Conservation (phyloP, 2,797 vertebrate genomes). For the Alfaro cultratus region DNA sequence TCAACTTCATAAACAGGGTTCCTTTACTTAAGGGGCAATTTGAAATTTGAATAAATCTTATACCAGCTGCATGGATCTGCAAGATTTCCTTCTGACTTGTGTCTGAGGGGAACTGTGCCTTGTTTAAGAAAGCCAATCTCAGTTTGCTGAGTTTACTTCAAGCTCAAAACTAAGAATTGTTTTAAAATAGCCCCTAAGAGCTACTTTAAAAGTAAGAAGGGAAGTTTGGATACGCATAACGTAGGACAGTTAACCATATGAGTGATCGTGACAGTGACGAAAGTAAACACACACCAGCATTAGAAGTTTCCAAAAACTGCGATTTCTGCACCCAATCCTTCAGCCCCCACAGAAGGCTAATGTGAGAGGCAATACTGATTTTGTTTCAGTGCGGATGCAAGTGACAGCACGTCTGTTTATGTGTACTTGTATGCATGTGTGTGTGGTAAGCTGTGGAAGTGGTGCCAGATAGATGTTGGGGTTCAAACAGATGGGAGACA, state of each 20-base stretch:
- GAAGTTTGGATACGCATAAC: conserved; percentile 56
- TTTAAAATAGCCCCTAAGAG: conserved; percentile 53
- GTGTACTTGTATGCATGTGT: conserved; percentile 26
- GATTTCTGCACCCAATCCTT: conserved; percentile 61
- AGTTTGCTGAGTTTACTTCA: conserved; percentile 43
- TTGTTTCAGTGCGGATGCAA: conserved; percentile 35
- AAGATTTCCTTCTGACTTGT: conserved; percentile 43
- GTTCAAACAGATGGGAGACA: conserved; percentile 74
- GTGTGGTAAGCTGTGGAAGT: conserved; percentile 45
- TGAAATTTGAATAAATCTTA: conserved; percentile 14
- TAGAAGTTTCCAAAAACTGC: conserved; percentile 63
- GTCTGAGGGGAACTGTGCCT: conserved; percentile 31
- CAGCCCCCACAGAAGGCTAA: conserved; percentile 58
- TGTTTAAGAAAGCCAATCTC: conserved; percentile 53
- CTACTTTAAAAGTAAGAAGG: conserved; percentile 46
- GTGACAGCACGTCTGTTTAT: conserved; percentile 15
- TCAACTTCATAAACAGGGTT: background rate
- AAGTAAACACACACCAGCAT: conserved; percentile 70
- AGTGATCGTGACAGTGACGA: conserved; percentile 53
- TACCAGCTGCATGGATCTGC: conserved; percentile 28
- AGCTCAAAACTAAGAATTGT: conserved; percentile 42
- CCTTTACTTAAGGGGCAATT: background rate
- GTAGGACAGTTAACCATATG: conserved; percentile 33
- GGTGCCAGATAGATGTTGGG: conserved; percentile 69
- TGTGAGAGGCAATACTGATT: conserved; percentile 70